Conservation (phyloP, 2,113 vertebrate genomes). For the Cairina moschata region DNA sequence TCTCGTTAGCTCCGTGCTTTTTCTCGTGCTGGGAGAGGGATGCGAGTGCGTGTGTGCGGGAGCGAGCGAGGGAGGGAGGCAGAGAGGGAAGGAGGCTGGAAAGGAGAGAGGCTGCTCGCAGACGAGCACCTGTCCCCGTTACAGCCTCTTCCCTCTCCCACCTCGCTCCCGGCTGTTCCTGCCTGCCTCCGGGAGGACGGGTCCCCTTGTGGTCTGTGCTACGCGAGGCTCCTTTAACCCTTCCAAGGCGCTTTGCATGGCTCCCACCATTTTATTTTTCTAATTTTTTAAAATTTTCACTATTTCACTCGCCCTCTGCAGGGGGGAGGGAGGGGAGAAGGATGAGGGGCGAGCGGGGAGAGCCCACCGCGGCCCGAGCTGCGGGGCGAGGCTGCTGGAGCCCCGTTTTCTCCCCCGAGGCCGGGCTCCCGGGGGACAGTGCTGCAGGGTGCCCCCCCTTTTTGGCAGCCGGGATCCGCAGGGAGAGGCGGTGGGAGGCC, state of each 20-base stretch:
- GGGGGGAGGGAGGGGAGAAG: not conserved
- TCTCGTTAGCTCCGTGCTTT: slow-evolving; percentile 38
- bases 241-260: not conserved
- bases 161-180: not conserved
- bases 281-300: not conserved
- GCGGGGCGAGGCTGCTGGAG: not conserved
- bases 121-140: slow-evolving; percentile 27
- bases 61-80: not conserved
- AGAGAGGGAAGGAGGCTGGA: not conserved
- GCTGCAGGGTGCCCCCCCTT: not conserved
- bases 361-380: too few species aligned
- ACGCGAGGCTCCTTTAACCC: not conserved
- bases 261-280: slow-evolving; percentile 30
- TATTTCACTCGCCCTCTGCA: not conserved
- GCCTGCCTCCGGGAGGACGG: not conserved
- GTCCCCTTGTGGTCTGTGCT: not conserved
- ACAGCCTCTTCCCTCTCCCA: not conserved
- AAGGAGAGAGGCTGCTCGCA: not conserved
- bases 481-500: too few species aligned
- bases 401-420: too few species aligned
- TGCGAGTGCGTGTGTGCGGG: not conserved
- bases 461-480: too few species aligned
- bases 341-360: too few species aligned
- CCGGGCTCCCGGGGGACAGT: not conserved
- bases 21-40: slow-evolving; percentile 11